Evolutionary conservation across 2,888 invertebrate genomes (phyloP), one percentile per base, ranked within the genome.

Genomic region (Dicyrtomina minuta): DNA sequence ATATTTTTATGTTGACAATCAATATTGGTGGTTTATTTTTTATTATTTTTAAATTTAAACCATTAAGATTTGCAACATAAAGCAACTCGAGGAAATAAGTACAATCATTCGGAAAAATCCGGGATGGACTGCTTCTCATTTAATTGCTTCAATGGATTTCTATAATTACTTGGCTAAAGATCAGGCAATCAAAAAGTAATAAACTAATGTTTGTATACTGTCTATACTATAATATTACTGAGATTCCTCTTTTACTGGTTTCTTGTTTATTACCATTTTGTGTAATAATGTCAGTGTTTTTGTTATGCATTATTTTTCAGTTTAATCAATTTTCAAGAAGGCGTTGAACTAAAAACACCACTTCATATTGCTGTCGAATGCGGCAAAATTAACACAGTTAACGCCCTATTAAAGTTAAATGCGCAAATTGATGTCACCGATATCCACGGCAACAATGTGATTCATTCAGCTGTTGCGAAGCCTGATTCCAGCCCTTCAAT

Each of bases 361-460:
- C 41, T 78, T 4, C 74, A 74, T 44, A 66, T 78, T 5, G 78
- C 78, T 8, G 67, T 71, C n/a, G 43, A 66, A 10, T 13, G 66
- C 33, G 69, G 59, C 15, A 70, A 70, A 44, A 12, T 70, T 5
- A 44, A 49, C 12, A 24, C 68, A 4, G 67, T 91, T 0, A 88
- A 93, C 24, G 90, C 91, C 0, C 82, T 97, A 1, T 81, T 96
- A 17, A 90, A 91, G 22, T 87, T 90, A 76, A 88, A 89, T 79
- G 91, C 91, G 0, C 86, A 89, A 72, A 84, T 88, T 1, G 90
- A 92, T 77, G 84, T 89, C 12, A 84, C 86, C 0, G 95, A 96
- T 80, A 85, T 87, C 1, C 89, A 92, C 72, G 93, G 93, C 0
- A 92, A 96, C 79, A 90, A 92, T 0, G 89, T 96, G 0, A 82